A percentile compares a stretch with the other conserved stretches of the same genome.
phyloP scores from a whole-genome alignment of 1,140 invertebrate genomes.

The Heterodera schachtii region DNA sequence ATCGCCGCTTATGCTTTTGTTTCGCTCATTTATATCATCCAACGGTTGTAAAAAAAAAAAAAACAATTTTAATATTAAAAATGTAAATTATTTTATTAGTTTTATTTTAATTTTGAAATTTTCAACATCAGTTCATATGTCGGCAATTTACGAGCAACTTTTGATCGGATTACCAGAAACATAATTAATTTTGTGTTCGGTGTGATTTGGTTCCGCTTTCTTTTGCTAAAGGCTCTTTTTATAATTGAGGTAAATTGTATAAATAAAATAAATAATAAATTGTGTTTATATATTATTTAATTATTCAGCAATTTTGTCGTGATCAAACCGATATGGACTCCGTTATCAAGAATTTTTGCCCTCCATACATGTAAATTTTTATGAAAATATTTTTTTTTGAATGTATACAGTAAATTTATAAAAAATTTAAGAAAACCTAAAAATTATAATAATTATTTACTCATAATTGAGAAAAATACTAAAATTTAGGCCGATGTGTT shows the following conservation, averaged over 20 bases:
- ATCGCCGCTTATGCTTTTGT: slow-evolving; percentile 22
- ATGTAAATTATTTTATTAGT: no score
- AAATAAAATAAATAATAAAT: background rate
- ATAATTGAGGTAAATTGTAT: background rate
- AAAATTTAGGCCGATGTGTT: no score
- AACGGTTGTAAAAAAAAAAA: background rate
- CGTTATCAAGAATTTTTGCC: slow-evolving; percentile 23
- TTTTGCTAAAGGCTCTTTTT: slow-evolving; percentile 19
- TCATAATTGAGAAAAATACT: no score
- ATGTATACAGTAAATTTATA: no score
- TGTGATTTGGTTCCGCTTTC: slow-evolving; percentile 19
- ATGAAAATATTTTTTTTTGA: no score
- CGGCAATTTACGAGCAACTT: background rate
- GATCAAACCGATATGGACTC: slow-evolving; percentile 18
- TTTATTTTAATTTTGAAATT: no score
- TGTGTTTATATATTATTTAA: no score
- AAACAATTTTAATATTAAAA: no score
- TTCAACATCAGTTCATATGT: background rate
- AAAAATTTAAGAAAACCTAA: no score
- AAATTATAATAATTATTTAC: no score
- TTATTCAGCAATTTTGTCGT: slow-evolving; percentile 15
- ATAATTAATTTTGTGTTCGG: slow-evolving; percentile 18
- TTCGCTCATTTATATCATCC: slow-evolving; percentile 23
- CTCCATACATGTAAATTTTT: slow-evolving; percentile 19
- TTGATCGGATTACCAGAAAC: slow-evolving; percentile 12